phyloP scores from a whole-genome alignment of 2,888 invertebrate species.

The Pseudococcus longispinus region DNA sequence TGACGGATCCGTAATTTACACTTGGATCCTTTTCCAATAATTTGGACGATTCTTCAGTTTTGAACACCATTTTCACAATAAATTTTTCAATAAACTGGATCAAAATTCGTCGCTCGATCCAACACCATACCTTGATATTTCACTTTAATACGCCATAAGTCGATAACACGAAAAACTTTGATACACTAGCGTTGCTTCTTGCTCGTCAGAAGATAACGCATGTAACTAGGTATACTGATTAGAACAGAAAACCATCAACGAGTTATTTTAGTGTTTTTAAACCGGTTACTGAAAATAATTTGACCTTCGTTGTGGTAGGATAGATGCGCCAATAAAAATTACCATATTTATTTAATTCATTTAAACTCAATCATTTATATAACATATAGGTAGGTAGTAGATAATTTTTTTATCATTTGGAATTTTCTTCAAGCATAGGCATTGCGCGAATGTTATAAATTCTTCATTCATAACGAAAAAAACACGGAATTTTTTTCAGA shows the following conservation, averaged over 20 bases:
- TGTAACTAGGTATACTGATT: conserved; percentile 2
- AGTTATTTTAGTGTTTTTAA: not conserved
- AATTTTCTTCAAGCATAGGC: not conserved
- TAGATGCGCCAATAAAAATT: not conserved
- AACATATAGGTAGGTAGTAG: not conserved
- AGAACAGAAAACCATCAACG: not conserved
- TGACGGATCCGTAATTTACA: not conserved
- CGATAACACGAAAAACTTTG: not conserved
- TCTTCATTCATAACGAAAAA: too few relatives aligned
- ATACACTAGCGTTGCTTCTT: not conserved
- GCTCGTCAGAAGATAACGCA: not conserved
- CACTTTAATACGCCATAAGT: not conserved
- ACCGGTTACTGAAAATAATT: conserved; percentile 6
- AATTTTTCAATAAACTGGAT: not conserved
- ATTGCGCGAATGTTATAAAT: too few relatives aligned
- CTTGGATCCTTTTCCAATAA: not conserved
- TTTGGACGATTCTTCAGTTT: not conserved
- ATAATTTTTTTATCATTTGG: not conserved
- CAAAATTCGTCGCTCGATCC: not conserved
- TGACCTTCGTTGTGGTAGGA: not conserved
- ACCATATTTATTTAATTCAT: not conserved
- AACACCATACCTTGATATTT: not conserved
- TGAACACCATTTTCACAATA: not conserved
- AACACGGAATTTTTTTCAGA: too few relatives aligned
- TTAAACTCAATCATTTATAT: too few relatives aligned